Evolutionary conservation across 2,797 vertebrate species (phyloP), one percentile per base, ranked within the genome.

Genomic region (Enteromius treurensis): DNA sequence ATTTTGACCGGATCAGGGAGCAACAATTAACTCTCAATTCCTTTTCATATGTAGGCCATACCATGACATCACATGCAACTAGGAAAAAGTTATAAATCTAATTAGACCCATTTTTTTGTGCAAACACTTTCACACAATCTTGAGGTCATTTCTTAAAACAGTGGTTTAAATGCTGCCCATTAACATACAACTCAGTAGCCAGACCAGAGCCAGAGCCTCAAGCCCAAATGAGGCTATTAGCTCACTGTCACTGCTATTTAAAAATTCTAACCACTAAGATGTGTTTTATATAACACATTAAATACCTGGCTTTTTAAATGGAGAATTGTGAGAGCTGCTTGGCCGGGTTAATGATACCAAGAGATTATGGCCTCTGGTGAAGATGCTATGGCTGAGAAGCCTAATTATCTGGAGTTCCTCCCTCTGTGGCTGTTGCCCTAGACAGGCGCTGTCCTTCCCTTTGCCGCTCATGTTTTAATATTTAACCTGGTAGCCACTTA

Each of bases 401-500:
- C 53, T 83, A 84, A 87, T 89, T 80, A 71, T 40, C 70, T 84
- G 82, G 34, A 84, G 75, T 79, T 88, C 84, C 82, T 75, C 80
- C 68, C 49, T 42, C 47, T 40, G 53, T 15, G 17, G 67, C 5
- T 75, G 15, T 42, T 62, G 62, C 81, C 58, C 45, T 53, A 37
- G 71, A 69, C 58, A 70, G 83, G 64, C 68, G 19, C 51, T 13
- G 64, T 47, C 74, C 69, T 81, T 71, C 42, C 9, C 62, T 65
- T 60, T 42, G 76, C 79, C 42, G 49, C 42, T 70, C 37, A 47
- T 40, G 68, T 82, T 88, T 80, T 90, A 89, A 90, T 90, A 67
- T 88, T 89, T 90, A 90, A 88, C 87, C 73, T 32, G 40, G 70
- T n/a, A 40, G 67, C 80, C 85, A 86, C 89, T 86, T 85, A 87